Evolutionary conservation across 92 coral and sea anemone species (phyloP).

Genomic region (Zoanthus sansibaricus): DNA sequence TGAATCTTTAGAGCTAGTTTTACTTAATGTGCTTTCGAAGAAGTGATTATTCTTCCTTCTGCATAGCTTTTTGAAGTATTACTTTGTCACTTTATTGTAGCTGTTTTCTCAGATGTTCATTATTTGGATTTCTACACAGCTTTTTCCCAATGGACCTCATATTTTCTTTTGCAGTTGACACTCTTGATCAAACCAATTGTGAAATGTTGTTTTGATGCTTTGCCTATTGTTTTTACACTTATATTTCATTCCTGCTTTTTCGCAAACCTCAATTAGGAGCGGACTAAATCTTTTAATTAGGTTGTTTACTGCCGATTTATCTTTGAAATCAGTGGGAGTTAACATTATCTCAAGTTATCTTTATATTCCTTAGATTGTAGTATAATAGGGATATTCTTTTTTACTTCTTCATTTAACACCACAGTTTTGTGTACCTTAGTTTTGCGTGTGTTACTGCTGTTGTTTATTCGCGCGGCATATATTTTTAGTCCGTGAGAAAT

Average conservation of each 20-base stretch:
- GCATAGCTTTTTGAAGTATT: slow-evolving; percentile 15
- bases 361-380: slow-evolving; percentile 13
- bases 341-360: slow-evolving; percentile 10
- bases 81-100: neutral
- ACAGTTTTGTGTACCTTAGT: slow-evolving; percentile 4
- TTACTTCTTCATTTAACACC: neutral
- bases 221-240: slow-evolving; percentile 17
- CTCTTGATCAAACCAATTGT: slow-evolving; percentile 37
- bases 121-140: slow-evolving; percentile 34
- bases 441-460: slow-evolving; percentile 7
- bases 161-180: slow-evolving; percentile 29
- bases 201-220: slow-evolving; percentile 9
- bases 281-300: slow-evolving; percentile 22
- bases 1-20: slow-evolving; percentile 21
- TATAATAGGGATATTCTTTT: slow-evolving; percentile 27
- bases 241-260: slow-evolving; percentile 34
- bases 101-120: slow-evolving; percentile 36
- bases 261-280: slow-evolving; percentile 32
- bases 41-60: slow-evolving; percentile 18
- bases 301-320: slow-evolving; percentile 25
- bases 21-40: slow-evolving; percentile 21
- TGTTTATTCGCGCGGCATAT: neutral
- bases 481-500: slow-evolving; percentile 8
- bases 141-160: slow-evolving; percentile 19
- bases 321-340: slow-evolving; percentile 8